These are phyloP conservation scores for Strigamia maritima DNA, from an alignment of 2,888 invertebrate species.

Conservation along the genomic window DNA sequence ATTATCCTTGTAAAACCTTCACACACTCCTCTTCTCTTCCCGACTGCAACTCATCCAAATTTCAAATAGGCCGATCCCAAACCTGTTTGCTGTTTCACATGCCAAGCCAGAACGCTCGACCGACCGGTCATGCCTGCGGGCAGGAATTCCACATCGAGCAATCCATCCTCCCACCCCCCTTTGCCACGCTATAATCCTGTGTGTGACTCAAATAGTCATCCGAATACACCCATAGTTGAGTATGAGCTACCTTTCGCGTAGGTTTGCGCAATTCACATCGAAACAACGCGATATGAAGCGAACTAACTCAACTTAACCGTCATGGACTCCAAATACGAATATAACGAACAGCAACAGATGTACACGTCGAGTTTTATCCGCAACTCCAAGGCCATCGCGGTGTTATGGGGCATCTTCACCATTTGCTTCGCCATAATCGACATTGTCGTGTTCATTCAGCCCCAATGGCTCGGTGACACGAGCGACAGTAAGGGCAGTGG, in stretches of 20 bases:
- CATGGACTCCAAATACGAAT: conserved; percentile 86
- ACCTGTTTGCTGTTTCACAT: background rate
- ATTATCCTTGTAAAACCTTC: background rate
- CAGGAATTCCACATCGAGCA: conserved; percentile 22
- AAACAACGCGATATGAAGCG: background rate
- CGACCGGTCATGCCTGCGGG: conserved; percentile 21
- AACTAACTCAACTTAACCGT: background rate
- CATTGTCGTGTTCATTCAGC: conserved; percentile 91
- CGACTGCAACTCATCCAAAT: background rate
- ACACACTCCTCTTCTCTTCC: background rate
- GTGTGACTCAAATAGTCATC: conserved; percentile 12
- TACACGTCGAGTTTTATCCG: conserved; percentile 79
- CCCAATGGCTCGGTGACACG: conserved; percentile 77
- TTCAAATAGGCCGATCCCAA: conserved; percentile 18
- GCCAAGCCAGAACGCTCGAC: conserved; percentile 3
- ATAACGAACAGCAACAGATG: conserved; percentile 84
- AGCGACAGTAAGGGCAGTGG: conserved; percentile 80
- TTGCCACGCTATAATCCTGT: conserved; percentile 6
- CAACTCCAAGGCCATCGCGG: conserved; percentile 73
- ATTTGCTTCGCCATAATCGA: conserved; percentile 95
- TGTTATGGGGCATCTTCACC: conserved; percentile 96
- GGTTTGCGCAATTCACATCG: background rate
- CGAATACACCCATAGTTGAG: conserved; percentile 12
- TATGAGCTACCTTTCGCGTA: background rate
- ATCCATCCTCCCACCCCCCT: background rate